Base-by-base conservation (phyloP, 2,113 vertebrate genomes). In the Marcusenius ussheri region DNA sequence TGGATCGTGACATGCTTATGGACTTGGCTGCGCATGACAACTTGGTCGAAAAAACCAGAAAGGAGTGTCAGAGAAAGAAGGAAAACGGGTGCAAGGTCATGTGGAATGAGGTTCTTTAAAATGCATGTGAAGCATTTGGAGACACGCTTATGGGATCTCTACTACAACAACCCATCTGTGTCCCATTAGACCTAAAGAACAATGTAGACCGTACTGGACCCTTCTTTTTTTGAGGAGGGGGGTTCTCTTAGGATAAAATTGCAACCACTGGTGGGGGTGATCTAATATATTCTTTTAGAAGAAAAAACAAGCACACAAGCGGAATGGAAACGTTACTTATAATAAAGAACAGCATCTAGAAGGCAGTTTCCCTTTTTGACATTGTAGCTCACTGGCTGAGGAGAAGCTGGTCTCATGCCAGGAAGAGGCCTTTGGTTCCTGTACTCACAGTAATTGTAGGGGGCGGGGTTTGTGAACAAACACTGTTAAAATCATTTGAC, bases 161-260 rank as follows among this genome's bases (percentile, higher is more conserved):
- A 91, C 47, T n/a, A 10, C 90, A 93, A 91, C 1, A 53, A 84
- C 91, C 94, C 95, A 96, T 95, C 94, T 96, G 96, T 91, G 92
- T 94, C 91, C 88, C 91, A 93, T 96, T 96, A 96, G 89, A 93
- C 93, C 92, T 94, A 93, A 94, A 94, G 94, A 94, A 94, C 94
- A 95, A 94, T 94, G 94, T 91, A 92, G 91, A 93, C 92, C 91
- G 89, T 91, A 93, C 91, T 92, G 92, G 91, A 91, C 90, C 90
- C 91, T 92, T 92, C 92, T 91, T 92, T 90, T 91, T 70, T 70
- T 70, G n/a, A 5, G n/a, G 27, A 87, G 19, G 83, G 92, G 92
- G 92, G 92, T 89, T 93, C 92, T 93, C 92, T 85, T 2, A 89
- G 92, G 93, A 93, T 92, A 83, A 94, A 95, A 95, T 95, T 95